Base-by-base conservation (phyloP, 1,140 invertebrate species). In the Leptinotarsa defecta region DNA sequence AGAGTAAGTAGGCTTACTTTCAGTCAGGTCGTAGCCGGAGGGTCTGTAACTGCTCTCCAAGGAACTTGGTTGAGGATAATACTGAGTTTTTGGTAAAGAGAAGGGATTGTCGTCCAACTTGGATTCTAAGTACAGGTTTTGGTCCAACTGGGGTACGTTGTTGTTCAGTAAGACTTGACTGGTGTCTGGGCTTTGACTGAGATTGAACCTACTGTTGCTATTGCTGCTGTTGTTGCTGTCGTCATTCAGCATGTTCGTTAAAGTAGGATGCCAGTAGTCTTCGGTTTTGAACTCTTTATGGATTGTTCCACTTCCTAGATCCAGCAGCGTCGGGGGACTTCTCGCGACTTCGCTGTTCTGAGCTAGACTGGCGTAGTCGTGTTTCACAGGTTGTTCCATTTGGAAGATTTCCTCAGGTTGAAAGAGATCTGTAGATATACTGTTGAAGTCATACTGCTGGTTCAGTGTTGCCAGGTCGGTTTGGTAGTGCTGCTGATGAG, bases 341-440 rank as follows among this genome's bases (percentile, higher is more conserved):
- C 88, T 81, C 5, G 88, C 79, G 0, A 89, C 89, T 76, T 86
- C 77, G 85, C 85, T 80, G 84, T 85, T 72, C 85, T 83, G 43
- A 85, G 84, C 4, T 65, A 84, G 84, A 34, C 79, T 72, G 8
- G 78, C 71, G 72, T 89, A 91, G 74, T 92, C 91, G 0, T 90
- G 86, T 77, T 91, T 87, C n/a, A 93, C 86, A 0, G 92, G 92
- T 81, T 93, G 92, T 76, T 93, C 92, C 52, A 93, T 81, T 82
- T 93, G 92, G 81, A 94, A 94, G 67, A 94, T 92, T 84, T 94
- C 91, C 81, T 93, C 92, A 0, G 92, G 91, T 79, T 93, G 92
- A 81, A 93, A 93, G n/a, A 93, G 87, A 78, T 93, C 92, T 11
- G 89, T 88, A 0, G 88, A 86, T 68, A 91, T 89, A 3, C 89